Percentiles rank a stretch among this genome's conserved stretches.
Conservation (phyloP, 2,113 vertebrate species). For the Dolichallabes microphthalmus region DNA sequence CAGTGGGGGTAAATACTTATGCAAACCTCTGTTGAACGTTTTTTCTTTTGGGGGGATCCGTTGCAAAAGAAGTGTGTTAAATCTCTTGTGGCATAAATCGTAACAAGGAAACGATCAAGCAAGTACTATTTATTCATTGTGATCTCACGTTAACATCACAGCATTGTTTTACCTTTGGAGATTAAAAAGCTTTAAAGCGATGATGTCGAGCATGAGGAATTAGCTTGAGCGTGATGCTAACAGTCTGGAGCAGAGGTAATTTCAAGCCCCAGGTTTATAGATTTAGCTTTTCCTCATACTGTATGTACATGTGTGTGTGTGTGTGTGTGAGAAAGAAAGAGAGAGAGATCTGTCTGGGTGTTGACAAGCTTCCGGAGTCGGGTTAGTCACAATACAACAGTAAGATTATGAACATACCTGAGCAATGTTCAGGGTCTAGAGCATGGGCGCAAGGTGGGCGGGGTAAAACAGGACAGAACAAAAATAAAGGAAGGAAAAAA, state of each 20-base stretch:
- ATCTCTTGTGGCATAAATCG: neutral
- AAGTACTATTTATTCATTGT: neutral
- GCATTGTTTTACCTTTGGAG: neutral
- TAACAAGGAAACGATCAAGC: neutral
- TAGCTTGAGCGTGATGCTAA: neutral
- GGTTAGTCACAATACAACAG: conserved; percentile 98
- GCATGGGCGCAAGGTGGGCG: conserved; percentile 78
- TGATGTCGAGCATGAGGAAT: neutral
- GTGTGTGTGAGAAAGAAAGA: conserved; percentile 63
- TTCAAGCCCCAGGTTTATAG: conserved; percentile 81
- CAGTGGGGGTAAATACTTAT: neutral
- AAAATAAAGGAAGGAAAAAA: conserved; percentile 91
- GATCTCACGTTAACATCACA: neutral
- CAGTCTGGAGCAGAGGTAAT: conserved; percentile 68
- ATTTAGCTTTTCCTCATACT: conserved; percentile 24
- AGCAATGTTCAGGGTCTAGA: conserved; percentile 99
- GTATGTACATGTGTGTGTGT: conserved; percentile 18
- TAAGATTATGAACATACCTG: conserved; percentile 99
- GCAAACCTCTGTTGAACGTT: neutral
- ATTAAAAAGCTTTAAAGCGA: neutral
- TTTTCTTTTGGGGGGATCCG: neutral
- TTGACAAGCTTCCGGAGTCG: conserved; percentile 84
- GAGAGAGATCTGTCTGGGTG: conserved; percentile 75
- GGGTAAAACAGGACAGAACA: conserved; percentile 90
- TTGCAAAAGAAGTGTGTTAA: neutral